Evolutionary conservation across 2,888 invertebrate genomes (phyloP), one percentile per base, ranked within the genome.

Genomic region (Dasypolia templi): DNA sequence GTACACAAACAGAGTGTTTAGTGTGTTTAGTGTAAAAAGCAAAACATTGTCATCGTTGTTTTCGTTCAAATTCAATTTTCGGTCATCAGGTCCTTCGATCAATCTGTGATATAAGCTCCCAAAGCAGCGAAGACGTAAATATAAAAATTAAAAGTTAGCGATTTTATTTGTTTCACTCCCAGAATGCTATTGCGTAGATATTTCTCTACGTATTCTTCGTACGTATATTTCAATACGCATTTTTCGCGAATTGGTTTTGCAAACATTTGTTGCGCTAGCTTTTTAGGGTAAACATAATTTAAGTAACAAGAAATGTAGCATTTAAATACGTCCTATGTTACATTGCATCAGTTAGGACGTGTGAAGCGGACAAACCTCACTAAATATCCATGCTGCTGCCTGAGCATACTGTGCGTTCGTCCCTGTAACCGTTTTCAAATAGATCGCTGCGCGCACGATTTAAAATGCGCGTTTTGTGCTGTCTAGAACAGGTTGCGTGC

Each of bases 51-150:
- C 17, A 39, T 17, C 19, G 19, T 19, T 32, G 3, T 53, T 46
- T 46, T 46, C 29, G 9, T 32, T 12, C 3, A 17, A 53, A 39
- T 12, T 19, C 12, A 1, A 59, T 75, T 79, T 39, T 70, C 26
- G 35, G 11, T 39, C n/a, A 35, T 19, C 29, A 59, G 42, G 53
- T 22, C 53, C 29, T 12, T n/a, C 19, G 53, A 81, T 51, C 77
- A 61, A 76, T 77, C 14, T 61, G 17, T 51, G n/a, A 66, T 39
- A 76, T 82, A 39, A 44, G 29, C 35, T 77, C 55, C 49, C 77
- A 55, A 66, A 65, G 49, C 76, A 55, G 7, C 12, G 29, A 44
- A 42, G 53, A 26, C 14, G 14, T 46, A n/a, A 55, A 62, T 65
- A 19, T 55, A 49, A 61, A 55, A 17, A 64, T 26, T 14, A 81